These are phyloP conservation scores for Cardiocondyla obscurior DNA, from an alignment of 1,140 invertebrate species.

Conservation along the genomic window DNA sequence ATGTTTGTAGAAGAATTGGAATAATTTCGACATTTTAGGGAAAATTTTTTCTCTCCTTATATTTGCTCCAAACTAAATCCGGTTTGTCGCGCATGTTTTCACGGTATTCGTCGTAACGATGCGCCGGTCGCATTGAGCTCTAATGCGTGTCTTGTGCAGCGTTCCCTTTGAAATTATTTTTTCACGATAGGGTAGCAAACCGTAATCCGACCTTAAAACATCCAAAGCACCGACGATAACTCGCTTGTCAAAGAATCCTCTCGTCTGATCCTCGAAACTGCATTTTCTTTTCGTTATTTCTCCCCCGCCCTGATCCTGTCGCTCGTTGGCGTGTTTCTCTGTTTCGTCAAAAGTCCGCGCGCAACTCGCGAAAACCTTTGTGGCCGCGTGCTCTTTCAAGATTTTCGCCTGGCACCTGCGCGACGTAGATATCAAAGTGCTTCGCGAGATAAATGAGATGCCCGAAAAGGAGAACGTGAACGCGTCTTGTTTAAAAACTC, in stretches of 20 bases:
- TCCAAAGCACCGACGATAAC: constrained; percentile 39
- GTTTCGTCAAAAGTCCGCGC: constrained; percentile 44
- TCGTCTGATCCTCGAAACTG: constrained; percentile 18
- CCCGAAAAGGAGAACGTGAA: background rate
- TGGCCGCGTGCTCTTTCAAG: constrained; percentile 6
- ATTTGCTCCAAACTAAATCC: constrained; percentile 24
- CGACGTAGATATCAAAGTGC: constrained; percentile 22
- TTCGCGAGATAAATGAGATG: constrained; percentile 13
- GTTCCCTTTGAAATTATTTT: constrained; percentile 49
- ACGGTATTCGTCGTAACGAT: constrained; percentile 3
- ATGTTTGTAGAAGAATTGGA: background rate
- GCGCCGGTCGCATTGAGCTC: background rate
- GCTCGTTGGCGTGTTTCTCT: constrained; percentile 1
- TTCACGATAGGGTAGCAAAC: background rate
- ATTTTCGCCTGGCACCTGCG: background rate
- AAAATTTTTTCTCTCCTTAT: background rate
- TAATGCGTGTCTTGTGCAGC: background rate
- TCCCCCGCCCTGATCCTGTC: background rate
- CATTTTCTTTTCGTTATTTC: constrained; percentile 17
- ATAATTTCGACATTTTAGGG: constrained; percentile 22
- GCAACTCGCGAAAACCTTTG: constrained; percentile 31
- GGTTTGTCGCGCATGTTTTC: background rate
- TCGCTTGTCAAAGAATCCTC: constrained; percentile 21
- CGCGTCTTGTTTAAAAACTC: constrained; percentile 45
- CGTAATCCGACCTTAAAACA: constrained; percentile 30